Evolutionary conservation across 2,113 vertebrate genomes (phyloP).

Genomic region (Balaenoptera acutorostrata): DNA sequence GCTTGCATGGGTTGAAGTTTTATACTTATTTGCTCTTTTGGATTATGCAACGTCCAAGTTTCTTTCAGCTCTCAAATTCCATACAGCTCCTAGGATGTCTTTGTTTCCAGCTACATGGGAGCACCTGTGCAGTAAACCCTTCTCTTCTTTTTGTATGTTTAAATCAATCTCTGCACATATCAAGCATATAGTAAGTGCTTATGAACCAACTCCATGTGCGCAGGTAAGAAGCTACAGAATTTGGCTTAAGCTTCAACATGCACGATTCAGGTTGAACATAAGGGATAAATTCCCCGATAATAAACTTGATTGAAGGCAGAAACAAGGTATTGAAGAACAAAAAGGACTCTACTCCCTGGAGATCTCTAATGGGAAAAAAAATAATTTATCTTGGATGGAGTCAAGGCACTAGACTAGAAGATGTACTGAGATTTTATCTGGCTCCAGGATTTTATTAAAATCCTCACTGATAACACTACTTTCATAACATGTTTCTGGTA

Average conservation of each 20-base stretch:
- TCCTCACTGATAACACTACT: slow-evolving; percentile 19
- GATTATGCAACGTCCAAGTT: background rate
- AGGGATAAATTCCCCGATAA: slow-evolving; percentile 46
- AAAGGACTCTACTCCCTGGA: slow-evolving; percentile 36
- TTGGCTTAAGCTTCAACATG: slow-evolving; percentile 3
- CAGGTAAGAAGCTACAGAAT: background rate
- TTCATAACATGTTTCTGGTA: slow-evolving; percentile 54
- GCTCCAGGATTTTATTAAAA: slow-evolving; percentile 63
- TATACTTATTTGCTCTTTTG: background rate
- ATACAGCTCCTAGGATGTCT: background rate
- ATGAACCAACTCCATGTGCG: background rate
- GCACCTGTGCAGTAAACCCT: background rate
- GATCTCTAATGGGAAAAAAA: slow-evolving; percentile 20
- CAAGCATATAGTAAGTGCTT: background rate
- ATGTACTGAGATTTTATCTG: slow-evolving; percentile 65
- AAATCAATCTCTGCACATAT: background rate
- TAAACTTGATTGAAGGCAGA: slow-evolving; percentile 47
- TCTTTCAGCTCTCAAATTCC: background rate
- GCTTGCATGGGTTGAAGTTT: background rate
- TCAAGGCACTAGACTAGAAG: slow-evolving; percentile 17
- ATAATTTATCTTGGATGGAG: slow-evolving; percentile 49
- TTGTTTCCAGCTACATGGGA: background rate
- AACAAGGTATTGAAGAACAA: slow-evolving; percentile 46
- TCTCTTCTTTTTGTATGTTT: background rate
- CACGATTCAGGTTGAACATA: slow-evolving; percentile 2